A percentile compares a stretch with the other conserved stretches of the same genome.
phyloP scores from a whole-genome alignment of 1,140 invertebrate species.

The Drosophila yakuba region DNA sequence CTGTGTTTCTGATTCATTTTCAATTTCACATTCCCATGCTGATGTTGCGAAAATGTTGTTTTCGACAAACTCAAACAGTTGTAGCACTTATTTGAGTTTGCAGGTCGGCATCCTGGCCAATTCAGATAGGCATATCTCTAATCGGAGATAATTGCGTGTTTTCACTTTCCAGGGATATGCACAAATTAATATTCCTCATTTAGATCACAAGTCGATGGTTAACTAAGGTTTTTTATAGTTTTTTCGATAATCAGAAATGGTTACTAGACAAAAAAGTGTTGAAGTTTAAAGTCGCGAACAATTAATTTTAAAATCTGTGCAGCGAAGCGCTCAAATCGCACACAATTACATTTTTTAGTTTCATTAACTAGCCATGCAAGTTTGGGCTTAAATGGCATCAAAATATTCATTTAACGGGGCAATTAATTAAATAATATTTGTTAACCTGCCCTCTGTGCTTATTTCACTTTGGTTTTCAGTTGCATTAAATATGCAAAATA shows the following conservation, averaged over 20 bases:
- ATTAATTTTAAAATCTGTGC: conserved; percentile 25
- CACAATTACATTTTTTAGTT: conserved; percentile 63
- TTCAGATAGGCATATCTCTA: conserved; percentile 45
- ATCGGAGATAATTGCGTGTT: conserved; percentile 62
- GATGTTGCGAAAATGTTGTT: conserved; percentile 53
- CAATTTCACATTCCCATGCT: conserved; percentile 52
- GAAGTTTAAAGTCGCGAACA: conserved; percentile 12
- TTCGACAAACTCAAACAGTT: conserved; percentile 31
- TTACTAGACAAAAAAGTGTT: background rate
- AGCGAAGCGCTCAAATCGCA: conserved; percentile 54
- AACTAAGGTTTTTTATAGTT: background rate
- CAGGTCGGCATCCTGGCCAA: conserved; percentile 19
- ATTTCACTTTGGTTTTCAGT: conserved; percentile 39
- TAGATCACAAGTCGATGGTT: background rate
- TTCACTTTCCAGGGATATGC: conserved; percentile 1
- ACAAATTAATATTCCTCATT: background rate
- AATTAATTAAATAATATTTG: conserved; percentile 75
- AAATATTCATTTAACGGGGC: conserved; percentile 44
- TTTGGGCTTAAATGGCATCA: conserved; percentile 33
- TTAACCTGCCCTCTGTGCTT: conserved; percentile 52
- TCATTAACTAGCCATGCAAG: conserved; percentile 55
- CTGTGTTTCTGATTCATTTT: conserved; percentile 40
- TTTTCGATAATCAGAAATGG: too few species aligned
- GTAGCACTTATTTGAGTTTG: conserved; percentile 41
- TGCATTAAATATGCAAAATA: conserved; percentile 76